phyloP scores from a whole-genome alignment of 2,797 vertebrate genomes.

The Malurus splendens region DNA sequence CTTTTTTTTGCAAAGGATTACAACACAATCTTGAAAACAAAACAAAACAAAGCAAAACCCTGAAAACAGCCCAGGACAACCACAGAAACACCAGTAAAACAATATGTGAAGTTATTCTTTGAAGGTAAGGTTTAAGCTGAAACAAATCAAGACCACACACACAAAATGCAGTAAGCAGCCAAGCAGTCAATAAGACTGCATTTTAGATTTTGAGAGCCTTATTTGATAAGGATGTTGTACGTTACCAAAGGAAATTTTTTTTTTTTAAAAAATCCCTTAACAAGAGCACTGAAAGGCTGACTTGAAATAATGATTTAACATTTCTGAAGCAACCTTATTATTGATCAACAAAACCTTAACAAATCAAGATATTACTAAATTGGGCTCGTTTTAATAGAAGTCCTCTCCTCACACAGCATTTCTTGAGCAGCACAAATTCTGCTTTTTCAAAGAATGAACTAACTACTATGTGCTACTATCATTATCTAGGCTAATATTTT shows the following conservation, averaged over 20 bases:
- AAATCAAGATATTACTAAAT: neutral
- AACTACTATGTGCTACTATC: neutral
- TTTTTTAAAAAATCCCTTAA: neutral
- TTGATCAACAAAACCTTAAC: neutral
- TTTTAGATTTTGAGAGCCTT: neutral
- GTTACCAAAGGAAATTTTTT: neutral
- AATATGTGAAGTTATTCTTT: neutral
- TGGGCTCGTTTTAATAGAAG: too few species aligned
- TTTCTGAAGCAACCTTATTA: neutral
- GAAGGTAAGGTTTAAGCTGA: neutral
- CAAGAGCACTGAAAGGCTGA: neutral
- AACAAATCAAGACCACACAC: neutral
- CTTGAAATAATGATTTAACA: neutral
- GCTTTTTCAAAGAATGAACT: conserved; percentile 17
- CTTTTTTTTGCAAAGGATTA: neutral
- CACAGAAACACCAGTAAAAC: neutral
- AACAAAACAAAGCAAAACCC: neutral
- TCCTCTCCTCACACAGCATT: neutral
- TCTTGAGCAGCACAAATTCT: neutral
- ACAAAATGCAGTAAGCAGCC: neutral
- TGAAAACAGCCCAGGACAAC: neutral
- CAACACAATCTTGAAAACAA: neutral
- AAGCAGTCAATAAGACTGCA: neutral
- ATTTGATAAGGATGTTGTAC: neutral
- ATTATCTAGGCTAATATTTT: conserved; percentile 29